phyloP scores from a whole-genome alignment of 2,113 vertebrate species.

The mouse (Mus musculus) region DNA sequence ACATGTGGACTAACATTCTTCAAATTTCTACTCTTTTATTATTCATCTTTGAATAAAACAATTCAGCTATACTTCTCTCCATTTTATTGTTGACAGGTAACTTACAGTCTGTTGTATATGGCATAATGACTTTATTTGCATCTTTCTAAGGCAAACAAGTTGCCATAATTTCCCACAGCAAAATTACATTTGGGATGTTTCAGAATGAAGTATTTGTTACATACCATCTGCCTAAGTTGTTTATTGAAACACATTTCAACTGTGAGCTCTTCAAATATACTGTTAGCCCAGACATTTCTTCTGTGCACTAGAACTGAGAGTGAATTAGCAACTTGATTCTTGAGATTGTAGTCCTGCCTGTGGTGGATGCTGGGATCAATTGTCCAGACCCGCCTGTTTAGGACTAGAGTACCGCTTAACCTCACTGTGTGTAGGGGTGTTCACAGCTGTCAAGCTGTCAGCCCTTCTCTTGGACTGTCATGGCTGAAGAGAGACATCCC shows the following conservation, averaged over 20 bases:
- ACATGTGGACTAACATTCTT: constrained; percentile 40
- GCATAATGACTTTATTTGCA: constrained; percentile 60
- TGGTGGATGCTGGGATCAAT: background rate
- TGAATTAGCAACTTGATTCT: background rate
- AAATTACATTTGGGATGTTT: constrained; percentile 57
- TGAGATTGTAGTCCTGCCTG: background rate
- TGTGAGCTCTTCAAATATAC: background rate
- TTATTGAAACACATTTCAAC: constrained; percentile 36
- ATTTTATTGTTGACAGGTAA: constrained; percentile 58
- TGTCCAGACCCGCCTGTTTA: background rate
- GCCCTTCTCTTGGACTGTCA: background rate
- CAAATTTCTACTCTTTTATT: constrained; percentile 62
- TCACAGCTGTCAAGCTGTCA: background rate
- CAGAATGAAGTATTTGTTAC: constrained; percentile 55
- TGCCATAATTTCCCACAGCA: constrained; percentile 59
- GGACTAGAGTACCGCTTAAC: background rate
- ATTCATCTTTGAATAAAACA: constrained; percentile 47
- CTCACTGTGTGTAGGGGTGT: background rate
- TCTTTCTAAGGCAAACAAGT: constrained; percentile 45
- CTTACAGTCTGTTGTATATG: background rate
- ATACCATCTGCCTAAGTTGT: constrained; percentile 4
- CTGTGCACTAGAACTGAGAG: background rate
- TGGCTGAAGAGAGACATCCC: background rate
- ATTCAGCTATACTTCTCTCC: constrained; percentile 53
- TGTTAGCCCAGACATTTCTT: background rate